These are phyloP conservation scores for Dendrocincla fuliginosa DNA, from an alignment of 2,797 vertebrate genomes.

Conservation along the genomic window DNA sequence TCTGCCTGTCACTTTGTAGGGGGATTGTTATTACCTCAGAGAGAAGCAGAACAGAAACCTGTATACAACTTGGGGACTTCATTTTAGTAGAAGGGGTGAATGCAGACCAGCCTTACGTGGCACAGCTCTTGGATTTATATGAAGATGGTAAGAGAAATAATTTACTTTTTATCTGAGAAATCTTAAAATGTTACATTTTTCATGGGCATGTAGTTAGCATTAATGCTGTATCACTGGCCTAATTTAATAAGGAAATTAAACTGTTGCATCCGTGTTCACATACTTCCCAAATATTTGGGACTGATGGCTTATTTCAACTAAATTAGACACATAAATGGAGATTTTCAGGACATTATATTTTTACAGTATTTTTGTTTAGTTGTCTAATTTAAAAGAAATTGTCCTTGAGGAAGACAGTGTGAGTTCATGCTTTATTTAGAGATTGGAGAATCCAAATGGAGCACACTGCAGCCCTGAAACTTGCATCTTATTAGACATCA, in stretches of 20 bases:
- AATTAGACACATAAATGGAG: background rate
- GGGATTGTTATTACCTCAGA: conserved; percentile 80
- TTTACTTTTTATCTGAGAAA: background rate
- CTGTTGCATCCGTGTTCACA: background rate
- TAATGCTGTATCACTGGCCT: background rate
- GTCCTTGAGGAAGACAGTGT: background rate
- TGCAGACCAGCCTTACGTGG: conserved; percentile 85
- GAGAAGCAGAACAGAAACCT: conserved; percentile 43
- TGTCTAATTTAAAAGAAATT: background rate
- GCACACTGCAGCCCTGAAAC: background rate
- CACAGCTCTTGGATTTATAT: conserved; percentile 83
- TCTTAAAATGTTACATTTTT: background rate
- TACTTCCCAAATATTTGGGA: background rate
- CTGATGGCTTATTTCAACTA: background rate
- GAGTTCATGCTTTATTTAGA: background rate
- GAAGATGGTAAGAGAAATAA: conserved; percentile 84
- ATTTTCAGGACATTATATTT: background rate
- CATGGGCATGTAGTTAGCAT: background rate
- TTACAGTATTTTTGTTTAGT: background rate
- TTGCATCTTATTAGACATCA: background rate
- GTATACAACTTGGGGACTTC: conserved; percentile 81
- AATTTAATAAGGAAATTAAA: background rate
- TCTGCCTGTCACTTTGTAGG: conserved; percentile 58
- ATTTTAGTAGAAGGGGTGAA: conserved; percentile 86
- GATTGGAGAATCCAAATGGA: background rate